Evolutionary conservation across 2,113 vertebrate genomes (phyloP).

Genomic region (Cinclus mexicanus): DNA sequence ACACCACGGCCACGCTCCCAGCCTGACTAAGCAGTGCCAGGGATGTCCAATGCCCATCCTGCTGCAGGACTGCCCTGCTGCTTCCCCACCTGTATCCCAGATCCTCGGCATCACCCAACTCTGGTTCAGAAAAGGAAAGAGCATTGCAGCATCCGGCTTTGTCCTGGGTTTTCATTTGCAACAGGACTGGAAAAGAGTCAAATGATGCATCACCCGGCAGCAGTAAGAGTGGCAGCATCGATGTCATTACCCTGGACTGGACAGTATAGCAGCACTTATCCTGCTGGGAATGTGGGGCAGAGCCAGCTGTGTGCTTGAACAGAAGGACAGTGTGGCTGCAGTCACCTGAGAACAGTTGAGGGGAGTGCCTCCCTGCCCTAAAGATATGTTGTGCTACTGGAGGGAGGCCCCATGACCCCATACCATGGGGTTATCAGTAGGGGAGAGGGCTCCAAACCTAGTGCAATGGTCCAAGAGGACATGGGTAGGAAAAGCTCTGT

Average conservation of each 20-base stretch:
- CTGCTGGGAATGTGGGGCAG: neutral
- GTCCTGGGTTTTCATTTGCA: neutral
- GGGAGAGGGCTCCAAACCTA: neutral
- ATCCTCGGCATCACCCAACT: neutral
- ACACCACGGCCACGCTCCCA: accelerated
- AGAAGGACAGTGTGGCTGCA: neutral
- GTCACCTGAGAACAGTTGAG: neutral
- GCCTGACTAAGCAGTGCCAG: neutral
- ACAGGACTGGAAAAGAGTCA: neutral
- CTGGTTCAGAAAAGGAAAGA: neutral
- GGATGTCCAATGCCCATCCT: accelerated
- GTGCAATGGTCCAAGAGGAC: accelerated
- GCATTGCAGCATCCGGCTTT: neutral
- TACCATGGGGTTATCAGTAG: neutral
- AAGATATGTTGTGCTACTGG: neutral
- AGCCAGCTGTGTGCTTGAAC: neutral
- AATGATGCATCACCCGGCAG: neutral
- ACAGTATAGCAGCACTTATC: neutral
- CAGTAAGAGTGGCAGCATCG: neutral
- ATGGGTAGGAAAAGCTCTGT: neutral
- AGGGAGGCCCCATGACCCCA: accelerated
- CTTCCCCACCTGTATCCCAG: neutral
- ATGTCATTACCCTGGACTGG: neutral
- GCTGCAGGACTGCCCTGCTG: neutral
- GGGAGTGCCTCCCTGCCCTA: neutral